A percentile compares a stretch with the other conserved stretches of the same genome.
These are phyloP conservation scores for Paradisaea rubra DNA, from an alignment of 2,113 vertebrate genomes.

Conservation along the genomic window DNA sequence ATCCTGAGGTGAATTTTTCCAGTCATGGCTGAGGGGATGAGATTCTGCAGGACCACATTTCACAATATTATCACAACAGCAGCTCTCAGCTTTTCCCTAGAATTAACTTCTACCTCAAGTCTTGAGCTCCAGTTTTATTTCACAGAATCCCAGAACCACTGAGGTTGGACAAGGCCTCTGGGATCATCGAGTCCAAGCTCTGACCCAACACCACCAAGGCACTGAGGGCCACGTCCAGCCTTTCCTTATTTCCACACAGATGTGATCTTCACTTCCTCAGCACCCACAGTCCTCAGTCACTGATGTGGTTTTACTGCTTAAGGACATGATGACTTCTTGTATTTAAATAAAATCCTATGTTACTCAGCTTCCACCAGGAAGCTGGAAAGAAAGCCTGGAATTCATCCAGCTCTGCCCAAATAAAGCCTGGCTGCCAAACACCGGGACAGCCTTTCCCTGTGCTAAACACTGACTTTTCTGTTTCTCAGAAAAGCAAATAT, in stretches of 20 bases:
- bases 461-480: not conserved
- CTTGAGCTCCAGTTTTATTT: not conserved
- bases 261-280: not conserved
- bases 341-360: not conserved
- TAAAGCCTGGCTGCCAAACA: not conserved
- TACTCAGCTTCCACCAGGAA: not conserved
- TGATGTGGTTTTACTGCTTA: not conserved
- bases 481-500: not conserved
- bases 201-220: not conserved
- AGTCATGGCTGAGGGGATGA: not conserved
- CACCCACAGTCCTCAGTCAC: not conserved
- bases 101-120: not conserved
- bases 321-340: not conserved
- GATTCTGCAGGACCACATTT: not conserved
- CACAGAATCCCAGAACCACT: not conserved
- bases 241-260: not conserved
- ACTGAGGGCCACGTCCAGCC: not conserved
- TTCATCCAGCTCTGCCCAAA: not conserved
- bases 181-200: accelerated
- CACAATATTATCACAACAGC: not conserved
- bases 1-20: not conserved
- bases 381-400: not conserved
- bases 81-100: not conserved
- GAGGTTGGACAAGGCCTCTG: not conserved
- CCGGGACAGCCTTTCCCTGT: not conserved